Evolutionary conservation across 2,797 vertebrate genomes (phyloP), one percentile per base, ranked within the genome.

Genomic region (Acipenser ruthenus): DNA sequence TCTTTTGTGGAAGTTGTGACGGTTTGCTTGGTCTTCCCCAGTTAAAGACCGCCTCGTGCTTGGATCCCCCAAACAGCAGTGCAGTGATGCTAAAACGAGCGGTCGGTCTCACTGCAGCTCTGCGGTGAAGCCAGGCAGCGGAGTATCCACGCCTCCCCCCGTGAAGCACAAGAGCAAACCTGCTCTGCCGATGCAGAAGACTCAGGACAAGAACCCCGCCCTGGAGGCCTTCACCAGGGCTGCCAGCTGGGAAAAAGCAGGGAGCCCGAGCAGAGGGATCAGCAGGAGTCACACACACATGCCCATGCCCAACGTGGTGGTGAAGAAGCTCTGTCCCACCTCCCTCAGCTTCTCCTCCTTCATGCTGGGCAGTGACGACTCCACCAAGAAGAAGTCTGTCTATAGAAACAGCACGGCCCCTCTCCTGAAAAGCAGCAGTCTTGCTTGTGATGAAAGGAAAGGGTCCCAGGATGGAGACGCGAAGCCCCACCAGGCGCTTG

Each of bases 41-140:
- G 85, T 74, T 65, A 82, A 80, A 66, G 77, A 82, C 58, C 13
- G 75, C 0, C 76, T 79, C 70, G 74, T 75, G 37, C 73, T 78
- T 64, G 75, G 77, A 60, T 49, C 10, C 1, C 11, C 63, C 52
- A 49, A 67, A 10, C 69, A 72, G 53, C 67, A 72, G 50, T 52
- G 49, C 59, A 52, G 65, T 7, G 50, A 48, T 67, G 71, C 52
- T 47, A 65, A 49, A 49, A 6, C 12, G 61, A 66, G 64, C 12
- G n/a, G 18, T 67, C 52, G 6, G 49, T 48, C 73, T 6, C 37
- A 1, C 37, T 37, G 37, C 37, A 37, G 37, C 37, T 1, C 37
- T 37, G 37, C 37, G 3, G 4, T 4, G 37, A 37, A 37, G 37
- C 37, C 37, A 5, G 37, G 37, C 37, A 49, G 50, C 6, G n/a